phyloP scores from a whole-genome alignment of 2,888 invertebrate genomes.

The Hylaea fasciaria region DNA sequence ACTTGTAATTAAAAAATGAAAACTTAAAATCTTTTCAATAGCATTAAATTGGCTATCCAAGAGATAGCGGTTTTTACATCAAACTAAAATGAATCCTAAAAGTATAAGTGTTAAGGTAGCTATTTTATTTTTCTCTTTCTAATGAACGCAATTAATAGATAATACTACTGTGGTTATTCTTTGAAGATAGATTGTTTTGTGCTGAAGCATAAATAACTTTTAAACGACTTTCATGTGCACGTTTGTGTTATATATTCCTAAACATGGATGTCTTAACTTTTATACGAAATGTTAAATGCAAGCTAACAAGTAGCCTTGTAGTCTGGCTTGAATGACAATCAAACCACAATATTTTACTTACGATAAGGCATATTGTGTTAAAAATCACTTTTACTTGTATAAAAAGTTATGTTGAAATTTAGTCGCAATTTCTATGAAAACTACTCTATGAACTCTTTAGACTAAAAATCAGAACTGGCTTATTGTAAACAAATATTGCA shows the following conservation, averaged over 20 bases:
- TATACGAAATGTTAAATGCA: conserved; percentile 2
- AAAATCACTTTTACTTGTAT: too few species aligned
- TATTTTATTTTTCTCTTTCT: not conserved
- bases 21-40: not conserved
- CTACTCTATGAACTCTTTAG: too few species aligned
- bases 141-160: too few species aligned
- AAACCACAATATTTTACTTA: not conserved
- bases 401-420: not conserved
- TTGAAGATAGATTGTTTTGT: not conserved
- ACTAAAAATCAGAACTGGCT: too few species aligned
- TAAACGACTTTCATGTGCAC: not conserved
- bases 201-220: conserved; percentile 10
- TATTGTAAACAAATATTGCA: conserved; percentile 27
- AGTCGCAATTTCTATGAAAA: too few species aligned
- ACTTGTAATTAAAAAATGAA: not conserved
- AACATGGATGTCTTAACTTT: conserved; percentile 15
- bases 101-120: not conserved
- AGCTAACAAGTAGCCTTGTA: not conserved
- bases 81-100: not conserved
- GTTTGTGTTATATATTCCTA: conserved; percentile 20
- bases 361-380: not conserved
- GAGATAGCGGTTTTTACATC: not conserved
- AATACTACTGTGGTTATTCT: too few species aligned
- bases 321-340: not conserved
- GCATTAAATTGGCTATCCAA: not conserved